Percentiles rank a stretch among this genome's conserved stretches.
Evolutionary conservation across 2,888 invertebrate species (phyloP).

Genomic region (Norana najaformis): DNA sequence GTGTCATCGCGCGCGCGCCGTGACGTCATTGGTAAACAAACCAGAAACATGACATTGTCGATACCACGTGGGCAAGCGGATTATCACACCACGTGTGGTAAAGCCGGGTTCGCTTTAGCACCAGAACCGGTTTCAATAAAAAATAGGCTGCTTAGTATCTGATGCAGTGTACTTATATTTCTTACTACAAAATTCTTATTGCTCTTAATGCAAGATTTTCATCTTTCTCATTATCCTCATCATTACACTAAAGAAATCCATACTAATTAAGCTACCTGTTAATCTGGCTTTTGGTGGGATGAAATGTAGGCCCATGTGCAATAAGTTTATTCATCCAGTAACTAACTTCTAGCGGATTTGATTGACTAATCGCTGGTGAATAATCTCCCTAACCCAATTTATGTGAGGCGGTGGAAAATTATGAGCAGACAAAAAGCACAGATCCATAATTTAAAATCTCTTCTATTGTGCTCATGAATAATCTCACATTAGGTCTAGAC

Average conservation of each 20-base stretch:
- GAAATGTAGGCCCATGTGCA: neutral
- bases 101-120: neutral
- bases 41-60: neutral
- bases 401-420: neutral
- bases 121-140: neutral
- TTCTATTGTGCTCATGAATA: too few species aligned
- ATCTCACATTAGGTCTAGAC: too few species aligned
- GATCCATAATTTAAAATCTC: too few species aligned
- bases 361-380: too few species aligned
- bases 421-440: neutral
- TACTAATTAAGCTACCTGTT: too few species aligned
- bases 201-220: too few species aligned
- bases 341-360: neutral
- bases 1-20: neutral
- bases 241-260: too few species aligned
- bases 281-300: too few species aligned
- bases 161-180: too few species aligned
- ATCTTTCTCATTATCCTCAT: too few species aligned
- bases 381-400: neutral
- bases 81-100: neutral
- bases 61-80: neutral
- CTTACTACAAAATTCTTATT: too few species aligned
- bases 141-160: too few species aligned
- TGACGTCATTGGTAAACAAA: constrained; percentile 22
- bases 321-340: neutral